Evolutionary conservation across 2,888 invertebrate genomes (phyloP), one percentile per base, ranked within the genome.

Genomic region (Panzeria rudis): DNA sequence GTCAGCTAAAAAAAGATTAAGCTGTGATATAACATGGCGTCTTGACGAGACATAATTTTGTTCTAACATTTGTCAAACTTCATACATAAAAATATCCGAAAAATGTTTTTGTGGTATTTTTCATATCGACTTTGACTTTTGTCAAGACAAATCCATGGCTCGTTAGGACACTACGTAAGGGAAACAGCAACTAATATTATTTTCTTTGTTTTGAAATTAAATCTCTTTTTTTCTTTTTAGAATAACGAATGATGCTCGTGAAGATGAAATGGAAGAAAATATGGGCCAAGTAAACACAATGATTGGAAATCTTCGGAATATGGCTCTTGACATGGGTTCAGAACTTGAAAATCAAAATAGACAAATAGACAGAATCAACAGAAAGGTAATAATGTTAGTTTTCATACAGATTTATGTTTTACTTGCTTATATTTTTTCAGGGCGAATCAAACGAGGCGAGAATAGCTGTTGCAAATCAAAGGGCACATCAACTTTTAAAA

Each of bases 301-400:
- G 98, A 97, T 99, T 91, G 98, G 98, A 73, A 99, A 99, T 93
- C 94, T 99, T 90, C 96, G 99, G 92, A 99, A 99, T 94, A 99
- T 99, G 99, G 99, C 99, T 84, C 96, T 99, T 89, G 99, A 99
- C 93, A 99, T 99, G 99, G 99, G 99, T 89, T 98, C 97, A 89
- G 99, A 99, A 93, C 95, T 99, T 86, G 97, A 97, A 93, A 98
- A 98, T 94, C 99, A 99, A 94, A 99, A 99, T 93, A 94, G 96
- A 91, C 99, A 99, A 94, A 94, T 99, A 92, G 98, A 98, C 94
- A 96, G 98, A 94, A 97, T 99, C 94, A 98, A 99, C 94, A 96
- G 97, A 94, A 99, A 99, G 97, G 99, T 90, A 88, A 13, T 61
- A 9, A 25, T 15, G 78, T 64, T n/a, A 3, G 17, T 56, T n/a